phyloP scores from a whole-genome alignment of 2,797 vertebrate species.

The Meriones psammophilus region DNA sequence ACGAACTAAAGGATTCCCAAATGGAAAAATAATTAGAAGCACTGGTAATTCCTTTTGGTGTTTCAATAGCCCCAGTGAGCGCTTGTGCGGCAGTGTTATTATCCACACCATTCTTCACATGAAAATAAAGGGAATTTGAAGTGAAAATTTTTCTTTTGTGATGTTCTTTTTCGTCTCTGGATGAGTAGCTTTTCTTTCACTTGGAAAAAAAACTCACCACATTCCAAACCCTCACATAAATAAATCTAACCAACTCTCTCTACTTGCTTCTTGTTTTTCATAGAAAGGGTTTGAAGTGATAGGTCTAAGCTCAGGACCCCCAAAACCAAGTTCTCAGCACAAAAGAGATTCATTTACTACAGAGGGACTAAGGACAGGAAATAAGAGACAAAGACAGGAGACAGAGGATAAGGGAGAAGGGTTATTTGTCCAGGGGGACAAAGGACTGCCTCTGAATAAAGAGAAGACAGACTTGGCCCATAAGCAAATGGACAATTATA shows the following conservation, averaged over 20 bases:
- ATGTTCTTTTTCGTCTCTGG: slow-evolving; percentile 60
- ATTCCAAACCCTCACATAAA: slow-evolving; percentile 1
- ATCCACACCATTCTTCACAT: slow-evolving; percentile 72
- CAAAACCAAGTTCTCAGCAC: too few relatives aligned
- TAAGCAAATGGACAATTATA: too few relatives aligned
- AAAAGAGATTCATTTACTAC: too few relatives aligned
- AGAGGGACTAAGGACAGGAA: too few relatives aligned
- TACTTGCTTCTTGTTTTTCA: slow-evolving; percentile 41
- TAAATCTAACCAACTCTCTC: neutral
- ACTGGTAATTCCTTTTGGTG: slow-evolving; percentile 84
- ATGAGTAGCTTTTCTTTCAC: slow-evolving; percentile 66
- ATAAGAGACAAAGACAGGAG: too few relatives aligned
- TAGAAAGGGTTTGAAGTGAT: neutral
- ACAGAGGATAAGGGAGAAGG: too few relatives aligned
- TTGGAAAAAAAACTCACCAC: too few relatives aligned
- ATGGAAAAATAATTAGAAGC: slow-evolving; percentile 84
- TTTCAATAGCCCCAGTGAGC: slow-evolving; percentile 77
- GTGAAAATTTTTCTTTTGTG: slow-evolving; percentile 66
- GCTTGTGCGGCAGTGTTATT: slow-evolving; percentile 59
- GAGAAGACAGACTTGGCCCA: too few relatives aligned
- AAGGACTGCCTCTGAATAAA: too few relatives aligned
- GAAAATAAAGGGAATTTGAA: slow-evolving; percentile 75
- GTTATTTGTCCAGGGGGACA: too few relatives aligned
- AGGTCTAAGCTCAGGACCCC: too few relatives aligned
- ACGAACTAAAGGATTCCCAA: slow-evolving; percentile 79